Conservation (phyloP, 92 coral and sea anemone species). For the Bergia sp. region DNA sequence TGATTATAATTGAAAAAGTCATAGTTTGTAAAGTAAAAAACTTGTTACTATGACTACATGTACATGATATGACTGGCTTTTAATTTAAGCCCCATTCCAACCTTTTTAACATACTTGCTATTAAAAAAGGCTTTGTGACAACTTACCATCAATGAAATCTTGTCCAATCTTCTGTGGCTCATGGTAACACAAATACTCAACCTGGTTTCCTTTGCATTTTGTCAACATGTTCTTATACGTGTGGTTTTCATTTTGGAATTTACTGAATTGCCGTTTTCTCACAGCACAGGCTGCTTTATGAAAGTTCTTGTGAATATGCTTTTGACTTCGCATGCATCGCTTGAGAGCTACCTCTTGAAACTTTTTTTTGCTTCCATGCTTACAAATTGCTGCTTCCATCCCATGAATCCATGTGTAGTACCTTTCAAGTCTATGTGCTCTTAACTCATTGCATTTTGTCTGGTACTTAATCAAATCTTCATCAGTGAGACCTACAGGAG, state of each 20-base stretch:
- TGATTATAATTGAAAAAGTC: too few relatives aligned
- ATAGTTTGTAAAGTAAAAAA: too few relatives aligned
- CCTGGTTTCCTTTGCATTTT: slow-evolving; percentile 58
- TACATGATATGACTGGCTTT: neutral
- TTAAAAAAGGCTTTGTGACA: neutral
- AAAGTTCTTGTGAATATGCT: slow-evolving; percentile 68
- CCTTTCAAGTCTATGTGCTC: slow-evolving; percentile 53
- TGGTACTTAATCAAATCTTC: slow-evolving; percentile 67
- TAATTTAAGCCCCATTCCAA: neutral
- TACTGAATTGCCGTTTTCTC: slow-evolving; percentile 60
- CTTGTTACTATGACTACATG: neutral
- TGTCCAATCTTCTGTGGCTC: slow-evolving; percentile 73
- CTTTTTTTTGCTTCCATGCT: slow-evolving; percentile 58
- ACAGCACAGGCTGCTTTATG: slow-evolving; percentile 64
- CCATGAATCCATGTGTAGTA: slow-evolving; percentile 76
- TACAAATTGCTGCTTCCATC: slow-evolving; percentile 69
- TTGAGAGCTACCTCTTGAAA: slow-evolving; percentile 80
- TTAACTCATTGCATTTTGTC: slow-evolving; percentile 39
- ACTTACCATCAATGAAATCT: slow-evolving; percentile 78
- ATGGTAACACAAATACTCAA: slow-evolving; percentile 57
- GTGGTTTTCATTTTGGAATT: slow-evolving; percentile 69
- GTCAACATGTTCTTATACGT: slow-evolving; percentile 51
- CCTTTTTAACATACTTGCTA: neutral
- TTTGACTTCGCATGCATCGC: slow-evolving; percentile 75
- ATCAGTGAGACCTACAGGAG: slow-evolving; percentile 64